These are phyloP conservation scores for Pitta sordida DNA, from an alignment of 2,113 vertebrate genomes.

Conservation along the genomic window DNA sequence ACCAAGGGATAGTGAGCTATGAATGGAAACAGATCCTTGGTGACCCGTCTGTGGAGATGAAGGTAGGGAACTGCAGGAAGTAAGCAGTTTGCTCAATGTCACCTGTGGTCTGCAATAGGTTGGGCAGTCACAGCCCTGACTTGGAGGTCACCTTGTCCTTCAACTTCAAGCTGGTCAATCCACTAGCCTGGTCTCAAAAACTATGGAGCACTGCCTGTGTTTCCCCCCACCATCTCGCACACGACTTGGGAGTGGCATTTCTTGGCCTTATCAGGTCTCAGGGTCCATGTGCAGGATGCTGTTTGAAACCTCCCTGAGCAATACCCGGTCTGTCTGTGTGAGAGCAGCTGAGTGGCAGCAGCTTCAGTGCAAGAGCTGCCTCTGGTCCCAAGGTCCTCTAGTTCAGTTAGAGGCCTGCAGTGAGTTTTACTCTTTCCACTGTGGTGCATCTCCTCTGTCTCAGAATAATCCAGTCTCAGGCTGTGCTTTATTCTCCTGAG, in stretches of 20 bases:
- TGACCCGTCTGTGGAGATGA: slow-evolving; percentile 55
- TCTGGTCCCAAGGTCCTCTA: neutral
- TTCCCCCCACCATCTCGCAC: neutral
- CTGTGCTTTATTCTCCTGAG: neutral
- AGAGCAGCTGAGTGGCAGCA: neutral
- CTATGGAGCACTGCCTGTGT: neutral
- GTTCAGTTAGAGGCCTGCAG: neutral
- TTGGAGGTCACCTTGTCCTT: neutral
- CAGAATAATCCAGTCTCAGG: neutral
- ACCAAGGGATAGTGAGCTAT: slow-evolving; percentile 64
- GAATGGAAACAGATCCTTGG: slow-evolving; percentile 78
- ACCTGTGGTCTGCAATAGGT: neutral
- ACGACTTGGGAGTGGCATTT: neutral
- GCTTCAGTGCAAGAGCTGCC: neutral
- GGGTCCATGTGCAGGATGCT: neutral
- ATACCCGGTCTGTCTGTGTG: neutral
- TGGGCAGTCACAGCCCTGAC: neutral
- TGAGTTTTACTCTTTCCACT: neutral
- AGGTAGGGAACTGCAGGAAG: slow-evolving; percentile 69
- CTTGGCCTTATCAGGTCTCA: neutral
- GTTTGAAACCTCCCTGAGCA: neutral
- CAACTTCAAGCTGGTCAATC: neutral
- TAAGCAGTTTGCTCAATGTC: neutral
- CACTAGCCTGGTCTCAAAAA: neutral
- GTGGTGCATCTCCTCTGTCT: neutral